A percentile compares a stretch with the other conserved stretches of the same genome.
These are phyloP conservation scores for Cyrtorhinus lividipennis DNA, from an alignment of 1,140 invertebrate genomes.

Conservation along the genomic window DNA sequence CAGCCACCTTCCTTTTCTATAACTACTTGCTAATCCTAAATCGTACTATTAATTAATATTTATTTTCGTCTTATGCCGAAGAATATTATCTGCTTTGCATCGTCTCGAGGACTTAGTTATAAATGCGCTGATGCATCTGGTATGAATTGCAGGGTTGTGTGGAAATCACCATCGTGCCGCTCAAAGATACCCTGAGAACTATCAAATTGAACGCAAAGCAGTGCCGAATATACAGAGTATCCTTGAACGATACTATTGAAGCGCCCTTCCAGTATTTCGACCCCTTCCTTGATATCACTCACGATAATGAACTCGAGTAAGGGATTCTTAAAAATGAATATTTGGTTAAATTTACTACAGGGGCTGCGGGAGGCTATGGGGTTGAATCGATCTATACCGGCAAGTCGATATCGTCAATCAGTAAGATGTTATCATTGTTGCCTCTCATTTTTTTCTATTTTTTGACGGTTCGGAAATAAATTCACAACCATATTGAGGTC, in stretches of 20 bases:
- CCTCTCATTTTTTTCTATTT: too few relatives aligned
- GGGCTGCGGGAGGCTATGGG: too few relatives aligned
- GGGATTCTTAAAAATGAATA: slow-evolving; percentile 31
- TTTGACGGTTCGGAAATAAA: too few relatives aligned
- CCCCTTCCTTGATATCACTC: slow-evolving; percentile 81
- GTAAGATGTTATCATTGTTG: too few relatives aligned
- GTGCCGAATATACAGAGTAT: slow-evolving; percentile 76
- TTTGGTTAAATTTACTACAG: too few relatives aligned
- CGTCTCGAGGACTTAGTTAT: too few relatives aligned
- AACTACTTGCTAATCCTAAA: too few relatives aligned
- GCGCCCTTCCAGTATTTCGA: slow-evolving; percentile 89
- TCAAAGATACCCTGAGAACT: slow-evolving; percentile 60
- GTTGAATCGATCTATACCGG: too few relatives aligned
- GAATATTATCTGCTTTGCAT: too few relatives aligned
- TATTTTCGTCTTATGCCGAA: slow-evolving; percentile 7
- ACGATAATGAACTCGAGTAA: slow-evolving; percentile 68
- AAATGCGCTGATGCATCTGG: too few relatives aligned
- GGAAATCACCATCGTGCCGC: slow-evolving; percentile 78
- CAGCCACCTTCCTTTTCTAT: slow-evolving; percentile 25
- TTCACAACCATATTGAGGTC: too few relatives aligned
- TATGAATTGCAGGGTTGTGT: slow-evolving; percentile 76
- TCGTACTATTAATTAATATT: slow-evolving; percentile 7
- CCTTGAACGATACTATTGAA: slow-evolving; percentile 79
- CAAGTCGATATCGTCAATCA: too few relatives aligned
- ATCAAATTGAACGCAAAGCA: slow-evolving; percentile 91